Conservation (phyloP, 2,797 vertebrate species). For the Anabacerthia variegaticeps region DNA sequence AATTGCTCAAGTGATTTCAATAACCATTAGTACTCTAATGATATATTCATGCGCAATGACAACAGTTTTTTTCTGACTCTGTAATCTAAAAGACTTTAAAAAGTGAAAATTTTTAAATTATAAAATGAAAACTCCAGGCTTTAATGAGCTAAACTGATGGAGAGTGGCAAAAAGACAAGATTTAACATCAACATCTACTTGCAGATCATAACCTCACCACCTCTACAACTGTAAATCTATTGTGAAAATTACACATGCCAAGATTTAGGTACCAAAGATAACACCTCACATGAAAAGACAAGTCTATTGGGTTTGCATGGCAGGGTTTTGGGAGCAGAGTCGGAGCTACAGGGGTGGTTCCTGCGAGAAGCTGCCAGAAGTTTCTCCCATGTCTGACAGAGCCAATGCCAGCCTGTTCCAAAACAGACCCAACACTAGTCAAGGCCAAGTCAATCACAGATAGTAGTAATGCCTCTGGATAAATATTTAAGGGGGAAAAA, state of each 20-base stretch:
- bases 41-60: background rate
- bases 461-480: rapidly evolving
- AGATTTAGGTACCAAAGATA: background rate
- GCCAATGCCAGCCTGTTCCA: background rate
- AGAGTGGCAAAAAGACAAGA: background rate
- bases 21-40: background rate
- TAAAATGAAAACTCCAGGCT: background rate
- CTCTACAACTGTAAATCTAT: background rate
- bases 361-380: background rate
- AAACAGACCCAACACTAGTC: background rate
- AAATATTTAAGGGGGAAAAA: too few relatives aligned
- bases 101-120: background rate
- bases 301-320: background rate
- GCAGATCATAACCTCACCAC: background rate
- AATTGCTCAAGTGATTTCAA: background rate
- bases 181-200: background rate
- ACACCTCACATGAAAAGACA: background rate
- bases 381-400: background rate
- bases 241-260: background rate
- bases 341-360: background rate
- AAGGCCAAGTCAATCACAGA: background rate
- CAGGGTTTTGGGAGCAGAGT: background rate
- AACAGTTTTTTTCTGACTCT: background rate
- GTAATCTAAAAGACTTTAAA: background rate
- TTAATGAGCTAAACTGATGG: background rate